Conservation (phyloP, 2,888 invertebrate species). For the Hydropsyche betteni region DNA sequence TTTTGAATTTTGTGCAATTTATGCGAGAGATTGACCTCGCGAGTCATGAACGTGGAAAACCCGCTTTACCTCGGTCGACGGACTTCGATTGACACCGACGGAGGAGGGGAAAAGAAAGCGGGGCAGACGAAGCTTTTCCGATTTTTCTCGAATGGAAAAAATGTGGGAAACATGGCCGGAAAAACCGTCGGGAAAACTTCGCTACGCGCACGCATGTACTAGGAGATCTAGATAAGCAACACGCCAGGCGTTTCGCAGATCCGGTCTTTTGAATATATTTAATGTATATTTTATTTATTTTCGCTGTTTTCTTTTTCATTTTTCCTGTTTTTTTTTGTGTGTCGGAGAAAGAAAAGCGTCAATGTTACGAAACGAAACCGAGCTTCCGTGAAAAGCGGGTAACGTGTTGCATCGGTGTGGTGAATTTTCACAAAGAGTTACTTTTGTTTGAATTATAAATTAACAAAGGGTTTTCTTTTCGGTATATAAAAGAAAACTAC, state of each 20-base stretch:
- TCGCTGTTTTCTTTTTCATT: too few relatives aligned
- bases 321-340: too few relatives aligned
- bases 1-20: too few relatives aligned
- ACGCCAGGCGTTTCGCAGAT: constrained; percentile 15
- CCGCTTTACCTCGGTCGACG: not conserved
- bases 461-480: not conserved
- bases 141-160: not conserved
- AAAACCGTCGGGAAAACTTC: not conserved
- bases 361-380: too few relatives aligned
- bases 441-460: not conserved
- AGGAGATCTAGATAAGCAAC: constrained; percentile 8
- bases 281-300: constrained; percentile 5
- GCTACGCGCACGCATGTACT: not conserved
- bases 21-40: too few relatives aligned
- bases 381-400: not conserved
- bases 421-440: not conserved
- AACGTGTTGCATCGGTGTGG: not conserved
- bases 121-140: not conserved
- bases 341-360: too few relatives aligned
- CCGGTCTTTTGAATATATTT: constrained; percentile 9
- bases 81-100: constrained; percentile 10
- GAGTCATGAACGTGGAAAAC: too few relatives aligned
- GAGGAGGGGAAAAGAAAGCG: not conserved
- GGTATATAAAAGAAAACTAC: not conserved
- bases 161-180: not conserved